Conservation (phyloP, 2,888 invertebrate species). For the Dugesia japonica region DNA sequence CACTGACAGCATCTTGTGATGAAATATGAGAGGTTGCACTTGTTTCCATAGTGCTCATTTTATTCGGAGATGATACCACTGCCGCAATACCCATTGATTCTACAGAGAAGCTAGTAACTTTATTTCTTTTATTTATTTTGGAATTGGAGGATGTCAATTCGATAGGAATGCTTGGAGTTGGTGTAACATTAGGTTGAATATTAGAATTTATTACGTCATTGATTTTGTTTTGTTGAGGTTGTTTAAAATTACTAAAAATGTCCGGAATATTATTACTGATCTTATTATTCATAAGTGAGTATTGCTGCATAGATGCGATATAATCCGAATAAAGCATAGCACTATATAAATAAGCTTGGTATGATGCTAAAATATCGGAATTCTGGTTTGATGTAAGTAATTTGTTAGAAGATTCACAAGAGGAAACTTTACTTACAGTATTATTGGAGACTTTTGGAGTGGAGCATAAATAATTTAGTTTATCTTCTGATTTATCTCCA, state of each 20-base stretch:
- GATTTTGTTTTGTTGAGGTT: neutral
- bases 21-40: conserved; percentile 17
- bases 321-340: conserved; percentile 9
- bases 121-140: neutral
- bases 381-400: neutral
- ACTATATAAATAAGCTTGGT: conserved; percentile 11
- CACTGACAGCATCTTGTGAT: neutral
- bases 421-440: neutral
- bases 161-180: neutral
- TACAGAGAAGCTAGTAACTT: neutral
- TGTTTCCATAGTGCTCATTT: conserved; percentile 36
- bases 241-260: neutral
- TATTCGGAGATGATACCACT: conserved; percentile 31
- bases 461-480: neutral
- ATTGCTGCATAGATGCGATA: neutral
- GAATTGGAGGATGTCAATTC: neutral
- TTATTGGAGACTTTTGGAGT: neutral
- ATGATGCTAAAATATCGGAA: neutral
- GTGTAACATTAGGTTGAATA: neutral
- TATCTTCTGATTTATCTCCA: neutral
- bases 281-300: neutral
- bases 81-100: conserved; percentile 5
- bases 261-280: neutral
- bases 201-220: neutral
- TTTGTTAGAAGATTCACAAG: neutral